Base-by-base conservation (phyloP, 2,888 invertebrate genomes). In the Camponotus fellah region DNA sequence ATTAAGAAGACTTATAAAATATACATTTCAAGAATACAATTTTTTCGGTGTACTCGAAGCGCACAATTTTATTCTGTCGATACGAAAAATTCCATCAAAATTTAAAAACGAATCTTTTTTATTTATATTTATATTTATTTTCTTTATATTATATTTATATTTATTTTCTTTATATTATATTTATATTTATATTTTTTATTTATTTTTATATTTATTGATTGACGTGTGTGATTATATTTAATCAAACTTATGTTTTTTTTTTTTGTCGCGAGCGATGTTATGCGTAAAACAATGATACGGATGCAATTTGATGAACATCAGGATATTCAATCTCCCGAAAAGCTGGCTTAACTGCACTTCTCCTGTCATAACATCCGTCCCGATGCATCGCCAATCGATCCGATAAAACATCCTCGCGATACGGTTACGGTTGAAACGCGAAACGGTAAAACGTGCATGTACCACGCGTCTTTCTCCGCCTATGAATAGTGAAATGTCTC, bases 401-500 rank as follows among this genome's bases (percentile, higher is more conserved):
- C 43, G 53, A 32, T 9, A 40, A 37, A 21, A 66, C 32, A 32
- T 26, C 53, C 17, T 79, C 60, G 56, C 21, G 58, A 43, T 68
- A 69, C 46, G 46, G 34, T 69, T 69, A 68, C 58, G 56, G 46
- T 43, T 43, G 77, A 53, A 74, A 74, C 72, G 72, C 49, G 56
- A n/a, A 21, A 65, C 66, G 66, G 26, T 66, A 26, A 69, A 53
- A 53, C 69, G 49, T 17, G 68, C 46, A 26, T 53, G 49, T 14
- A 53, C 46, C 37, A 46, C 26, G 46, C 46, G 14, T 34, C 60
- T 80, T 80, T 80, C 71, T 71, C 71, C 37, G 69, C 14, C 60
- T 71, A 71, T 80, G 60, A 80, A 80, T 80, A 80, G 79, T 71
- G 49, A 62, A 77, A 69, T 58, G 77, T 66, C 58, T 66, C 43